Conservation (phyloP, 2,888 invertebrate species). For the Conistra vaccinii region DNA sequence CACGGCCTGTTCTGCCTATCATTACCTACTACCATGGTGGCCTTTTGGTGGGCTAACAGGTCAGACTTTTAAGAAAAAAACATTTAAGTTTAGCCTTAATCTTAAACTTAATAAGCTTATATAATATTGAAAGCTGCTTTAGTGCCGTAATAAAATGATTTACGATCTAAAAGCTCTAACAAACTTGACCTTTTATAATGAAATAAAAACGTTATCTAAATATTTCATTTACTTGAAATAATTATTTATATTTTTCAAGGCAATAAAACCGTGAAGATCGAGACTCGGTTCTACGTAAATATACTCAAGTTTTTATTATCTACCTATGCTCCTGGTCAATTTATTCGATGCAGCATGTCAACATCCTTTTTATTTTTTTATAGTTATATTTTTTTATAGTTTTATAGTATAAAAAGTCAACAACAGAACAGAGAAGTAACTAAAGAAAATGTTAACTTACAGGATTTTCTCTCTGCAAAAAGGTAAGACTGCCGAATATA, state of each 20-base stretch:
- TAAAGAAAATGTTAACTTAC: slow-evolving; percentile 63
- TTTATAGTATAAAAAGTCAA: neutral
- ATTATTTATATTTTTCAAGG: slow-evolving; percentile 2
- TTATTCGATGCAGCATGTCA: too few relatives aligned
- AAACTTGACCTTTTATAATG: slow-evolving; percentile 11
- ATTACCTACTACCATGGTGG: neutral
- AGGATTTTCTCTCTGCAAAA: slow-evolving; percentile 72
- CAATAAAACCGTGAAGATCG: neutral
- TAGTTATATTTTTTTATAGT: too few relatives aligned
- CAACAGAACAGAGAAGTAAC: neutral
- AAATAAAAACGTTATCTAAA: slow-evolving; percentile 12
- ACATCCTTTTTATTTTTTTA: too few relatives aligned
- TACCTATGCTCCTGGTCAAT: too few relatives aligned
- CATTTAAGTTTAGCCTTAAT: neutral
- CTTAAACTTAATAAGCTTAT: neutral
- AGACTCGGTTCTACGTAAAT: neutral
- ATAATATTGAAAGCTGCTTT: slow-evolving; percentile 9
- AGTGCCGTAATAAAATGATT: slow-evolving; percentile 22
- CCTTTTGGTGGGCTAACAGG: neutral
- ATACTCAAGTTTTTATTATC: too few relatives aligned
- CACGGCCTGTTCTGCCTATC: neutral
- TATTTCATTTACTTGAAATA: neutral
- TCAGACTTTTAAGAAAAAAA: neutral
- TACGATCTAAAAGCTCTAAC: slow-evolving; percentile 14
- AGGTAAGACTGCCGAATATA: slow-evolving; percentile 75